Conservation (phyloP, 2,113 vertebrate species). For the Elgaria multicarinata region DNA sequence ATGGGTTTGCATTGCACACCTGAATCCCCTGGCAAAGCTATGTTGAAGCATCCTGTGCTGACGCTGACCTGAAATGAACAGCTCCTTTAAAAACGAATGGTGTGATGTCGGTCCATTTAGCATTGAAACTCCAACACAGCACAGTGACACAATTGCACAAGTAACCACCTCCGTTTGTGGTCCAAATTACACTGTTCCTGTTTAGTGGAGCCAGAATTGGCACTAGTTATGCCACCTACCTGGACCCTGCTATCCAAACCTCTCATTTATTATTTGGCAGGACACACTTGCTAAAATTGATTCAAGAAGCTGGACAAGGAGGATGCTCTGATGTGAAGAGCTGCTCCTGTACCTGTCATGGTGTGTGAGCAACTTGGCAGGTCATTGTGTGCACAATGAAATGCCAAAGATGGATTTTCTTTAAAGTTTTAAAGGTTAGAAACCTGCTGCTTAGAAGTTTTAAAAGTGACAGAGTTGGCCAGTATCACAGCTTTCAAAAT, state of each 20-base stretch:
- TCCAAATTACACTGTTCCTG: neutral
- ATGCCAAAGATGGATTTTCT: slow-evolving; percentile 21
- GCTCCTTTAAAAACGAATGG: neutral
- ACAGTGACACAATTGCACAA: neutral
- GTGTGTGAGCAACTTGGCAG: slow-evolving; percentile 17
- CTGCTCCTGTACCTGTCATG: slow-evolving; percentile 16
- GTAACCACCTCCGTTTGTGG: neutral
- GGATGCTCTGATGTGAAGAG: neutral
- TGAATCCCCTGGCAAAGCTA: neutral
- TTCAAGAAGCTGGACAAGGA: slow-evolving; percentile 14
- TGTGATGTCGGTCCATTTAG: neutral
- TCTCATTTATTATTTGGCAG: slow-evolving; percentile 19
- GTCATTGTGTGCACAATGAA: neutral
- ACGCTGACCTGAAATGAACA: neutral
- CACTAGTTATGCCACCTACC: neutral
- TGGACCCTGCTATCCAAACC: slow-evolving; percentile 6
- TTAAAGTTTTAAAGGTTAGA: neutral
- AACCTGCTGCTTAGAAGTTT: neutral
- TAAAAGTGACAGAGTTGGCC: slow-evolving; percentile 31
- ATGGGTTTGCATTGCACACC: neutral
- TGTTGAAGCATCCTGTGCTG: neutral
- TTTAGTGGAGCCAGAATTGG: neutral
- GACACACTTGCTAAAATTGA: slow-evolving; percentile 6
- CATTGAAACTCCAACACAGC: neutral
- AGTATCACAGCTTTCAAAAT: slow-evolving; percentile 10